phyloP scores from a whole-genome alignment of 2,888 invertebrate species.

The Cephalotes varians region DNA sequence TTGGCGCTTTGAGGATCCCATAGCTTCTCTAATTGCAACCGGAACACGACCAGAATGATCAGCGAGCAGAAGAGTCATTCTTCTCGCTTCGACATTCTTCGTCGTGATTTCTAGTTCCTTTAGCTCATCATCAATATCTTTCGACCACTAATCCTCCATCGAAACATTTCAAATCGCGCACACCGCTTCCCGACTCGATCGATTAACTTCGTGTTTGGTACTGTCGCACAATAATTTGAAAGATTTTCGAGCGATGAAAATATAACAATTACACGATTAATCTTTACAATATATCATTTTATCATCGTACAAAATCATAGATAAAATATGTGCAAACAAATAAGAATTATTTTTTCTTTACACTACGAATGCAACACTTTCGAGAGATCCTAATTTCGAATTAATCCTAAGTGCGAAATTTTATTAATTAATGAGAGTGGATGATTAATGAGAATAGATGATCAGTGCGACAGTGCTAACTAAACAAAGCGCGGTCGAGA shows the following conservation, averaged over 20 bases:
- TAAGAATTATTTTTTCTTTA: neutral
- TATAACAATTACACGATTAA: neutral
- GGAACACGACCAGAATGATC: slow-evolving; percentile 19
- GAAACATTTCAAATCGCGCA: slow-evolving; percentile 64
- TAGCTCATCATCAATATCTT: slow-evolving; percentile 65
- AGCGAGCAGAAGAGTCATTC: neutral
- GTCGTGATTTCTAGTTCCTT: slow-evolving; percentile 48
- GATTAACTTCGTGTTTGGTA: neutral
- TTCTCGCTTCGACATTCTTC: slow-evolving; percentile 30
- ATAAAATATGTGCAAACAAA: neutral
- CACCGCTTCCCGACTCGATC: slow-evolving; percentile 57
- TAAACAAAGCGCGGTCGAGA: slow-evolving; percentile 52
- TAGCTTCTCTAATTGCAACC: slow-evolving; percentile 58
- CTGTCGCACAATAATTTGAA: neutral
- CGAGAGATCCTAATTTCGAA: slow-evolving; percentile 20
- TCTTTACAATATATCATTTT: neutral
- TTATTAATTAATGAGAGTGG: neutral
- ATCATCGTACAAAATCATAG: neutral
- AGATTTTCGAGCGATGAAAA: neutral
- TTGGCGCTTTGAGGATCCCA: slow-evolving; percentile 74
- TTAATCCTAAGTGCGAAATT: neutral
- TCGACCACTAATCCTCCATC: slow-evolving; percentile 58
- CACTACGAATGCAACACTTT: neutral
- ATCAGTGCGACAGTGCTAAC: slow-evolving; percentile 17
- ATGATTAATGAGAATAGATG: neutral